These are phyloP conservation scores for Ariopsis seemanni DNA, from an alignment of 2,113 vertebrate species.

Conservation along the genomic window DNA sequence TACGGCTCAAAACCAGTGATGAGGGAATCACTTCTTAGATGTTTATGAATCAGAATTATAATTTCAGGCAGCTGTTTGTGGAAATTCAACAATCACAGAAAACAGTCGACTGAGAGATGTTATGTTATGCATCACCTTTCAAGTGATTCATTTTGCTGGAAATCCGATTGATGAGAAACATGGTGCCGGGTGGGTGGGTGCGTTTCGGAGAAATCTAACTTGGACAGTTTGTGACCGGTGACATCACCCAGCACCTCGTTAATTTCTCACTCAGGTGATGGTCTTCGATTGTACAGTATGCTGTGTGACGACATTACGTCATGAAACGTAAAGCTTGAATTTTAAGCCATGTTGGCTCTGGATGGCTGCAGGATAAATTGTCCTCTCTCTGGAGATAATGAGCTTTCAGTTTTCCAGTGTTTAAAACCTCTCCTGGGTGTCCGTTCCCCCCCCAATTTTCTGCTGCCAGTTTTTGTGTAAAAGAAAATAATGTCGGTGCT, in stretches of 20 bases:
- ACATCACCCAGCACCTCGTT: neutral
- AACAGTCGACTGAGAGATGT: neutral
- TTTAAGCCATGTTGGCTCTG: neutral
- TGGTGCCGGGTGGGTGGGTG: neutral
- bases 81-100: neutral
- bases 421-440: neutral
- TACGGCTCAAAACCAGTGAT: neutral
- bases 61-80: neutral
- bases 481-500: slow-evolving; percentile 45
- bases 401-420: neutral
- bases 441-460: too few species aligned
- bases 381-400: too few species aligned
- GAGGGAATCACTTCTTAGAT: neutral
- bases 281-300: neutral
- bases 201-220: neutral
- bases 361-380: neutral
- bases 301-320: neutral
- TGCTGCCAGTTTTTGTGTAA: slow-evolving; percentile 26
- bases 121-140: neutral
- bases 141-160: neutral
- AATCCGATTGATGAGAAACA: neutral
- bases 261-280: too few species aligned
- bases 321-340: neutral
- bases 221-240: too few species aligned
- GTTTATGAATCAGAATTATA: neutral